Conservation (phyloP, 2,797 vertebrate genomes). For the Molothrus ater region DNA sequence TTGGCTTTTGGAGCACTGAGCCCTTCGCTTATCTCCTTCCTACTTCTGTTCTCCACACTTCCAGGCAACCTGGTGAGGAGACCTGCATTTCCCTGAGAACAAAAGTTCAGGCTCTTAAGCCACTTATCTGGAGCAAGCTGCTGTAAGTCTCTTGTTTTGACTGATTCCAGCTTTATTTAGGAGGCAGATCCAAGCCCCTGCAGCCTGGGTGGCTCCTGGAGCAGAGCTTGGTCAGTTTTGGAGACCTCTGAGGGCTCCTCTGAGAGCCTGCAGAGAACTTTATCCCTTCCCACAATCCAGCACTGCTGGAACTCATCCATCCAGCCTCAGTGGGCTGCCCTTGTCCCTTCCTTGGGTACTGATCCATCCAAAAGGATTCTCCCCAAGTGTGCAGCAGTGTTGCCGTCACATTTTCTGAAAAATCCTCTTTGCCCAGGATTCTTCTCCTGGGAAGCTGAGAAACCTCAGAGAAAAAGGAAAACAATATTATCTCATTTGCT, state of each 20-base stretch:
- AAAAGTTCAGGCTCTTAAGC: background rate
- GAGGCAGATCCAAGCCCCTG: background rate
- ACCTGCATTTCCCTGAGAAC: background rate
- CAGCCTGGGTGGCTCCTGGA: background rate
- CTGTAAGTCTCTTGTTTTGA: background rate
- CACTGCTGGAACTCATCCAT: background rate
- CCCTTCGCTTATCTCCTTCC: background rate
- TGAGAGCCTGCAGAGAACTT: background rate
- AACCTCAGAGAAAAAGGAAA: too few relatives aligned
- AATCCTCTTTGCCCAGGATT: too few relatives aligned
- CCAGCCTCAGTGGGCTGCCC: background rate
- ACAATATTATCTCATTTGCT: too few relatives aligned
- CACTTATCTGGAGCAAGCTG: background rate
- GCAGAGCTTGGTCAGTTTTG: background rate
- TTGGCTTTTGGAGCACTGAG: background rate
- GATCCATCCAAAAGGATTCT: background rate
- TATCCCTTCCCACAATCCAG: background rate
- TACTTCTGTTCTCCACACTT: background rate
- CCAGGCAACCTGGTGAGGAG: background rate
- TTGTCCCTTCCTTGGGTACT: background rate
- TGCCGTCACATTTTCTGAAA: too few relatives aligned
- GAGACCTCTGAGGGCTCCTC: background rate
- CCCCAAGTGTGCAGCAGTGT: background rate
- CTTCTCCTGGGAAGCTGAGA: too few relatives aligned
- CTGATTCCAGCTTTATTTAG: background rate